phyloP scores from a whole-genome alignment of 2,113 vertebrate genomes.

The Delphinus delphis region DNA sequence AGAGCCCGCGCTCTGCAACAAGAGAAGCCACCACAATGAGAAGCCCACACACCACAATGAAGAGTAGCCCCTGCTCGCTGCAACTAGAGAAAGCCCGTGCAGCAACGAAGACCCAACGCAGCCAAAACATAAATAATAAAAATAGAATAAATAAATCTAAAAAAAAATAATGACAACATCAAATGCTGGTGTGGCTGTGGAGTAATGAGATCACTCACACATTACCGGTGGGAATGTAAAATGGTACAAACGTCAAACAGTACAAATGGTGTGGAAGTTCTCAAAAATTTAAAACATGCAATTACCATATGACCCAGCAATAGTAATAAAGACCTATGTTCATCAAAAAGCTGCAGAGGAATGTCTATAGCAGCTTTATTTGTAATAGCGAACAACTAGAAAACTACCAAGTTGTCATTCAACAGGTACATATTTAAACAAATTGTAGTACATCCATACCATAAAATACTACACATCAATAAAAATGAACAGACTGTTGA shows the following conservation, averaged over 20 bases:
- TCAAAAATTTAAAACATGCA: not conserved
- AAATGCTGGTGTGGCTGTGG: not conserved
- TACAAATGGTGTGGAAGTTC: not conserved
- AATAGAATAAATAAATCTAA: not conserved
- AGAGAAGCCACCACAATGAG: no score
- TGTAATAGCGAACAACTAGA: not conserved
- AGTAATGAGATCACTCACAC: not conserved
- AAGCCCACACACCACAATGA: no score
- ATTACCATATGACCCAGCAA: not conserved
- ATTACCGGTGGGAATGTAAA: not conserved
- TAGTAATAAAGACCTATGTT: not conserved
- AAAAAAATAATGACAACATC: not conserved
- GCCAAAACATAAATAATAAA: no score
- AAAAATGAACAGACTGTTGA: not conserved
- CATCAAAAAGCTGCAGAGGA: not conserved
- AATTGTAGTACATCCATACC: not conserved
- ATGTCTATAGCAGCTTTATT: not conserved
- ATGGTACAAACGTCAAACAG: not conserved
- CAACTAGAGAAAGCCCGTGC: no score
- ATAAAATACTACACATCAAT: not conserved
- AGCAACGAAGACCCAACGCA: no score
- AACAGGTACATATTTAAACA: constrained; percentile 1
- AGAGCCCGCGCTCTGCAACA: no score
- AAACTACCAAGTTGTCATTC: not conserved
- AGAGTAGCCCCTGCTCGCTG: no score